Evolutionary conservation across 2,113 vertebrate genomes (phyloP).

Genomic region (Oostethus manadensis): DNA sequence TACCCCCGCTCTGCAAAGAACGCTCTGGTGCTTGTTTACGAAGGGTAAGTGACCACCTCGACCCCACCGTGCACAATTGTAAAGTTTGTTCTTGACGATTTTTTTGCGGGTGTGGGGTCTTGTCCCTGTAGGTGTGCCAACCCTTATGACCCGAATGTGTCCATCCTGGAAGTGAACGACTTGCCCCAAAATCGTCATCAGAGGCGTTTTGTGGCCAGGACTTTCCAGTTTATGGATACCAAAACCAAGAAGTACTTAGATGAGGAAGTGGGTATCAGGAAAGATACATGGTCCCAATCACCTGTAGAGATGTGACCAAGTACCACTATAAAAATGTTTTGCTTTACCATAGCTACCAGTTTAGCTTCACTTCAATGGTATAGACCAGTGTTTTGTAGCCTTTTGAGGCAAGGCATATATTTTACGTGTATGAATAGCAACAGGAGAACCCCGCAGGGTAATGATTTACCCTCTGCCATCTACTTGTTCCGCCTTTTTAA

Average conservation of each 20-base stretch:
- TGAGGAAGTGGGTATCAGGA: slow-evolving; percentile 64
- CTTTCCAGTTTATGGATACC: slow-evolving; percentile 70
- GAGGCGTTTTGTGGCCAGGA: slow-evolving; percentile 53
- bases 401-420: too few species aligned
- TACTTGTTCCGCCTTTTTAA: background rate
- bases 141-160: slow-evolving; percentile 36
- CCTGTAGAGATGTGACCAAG: too few species aligned
- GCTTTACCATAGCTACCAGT: too few species aligned
- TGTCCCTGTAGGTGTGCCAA: slow-evolving; percentile 60
- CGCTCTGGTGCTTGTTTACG: slow-evolving; percentile 62
- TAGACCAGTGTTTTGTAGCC: too few species aligned
- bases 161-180: slow-evolving; percentile 39
- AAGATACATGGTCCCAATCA: background rate
- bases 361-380: too few species aligned
- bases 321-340: too few species aligned
- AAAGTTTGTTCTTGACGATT: background rate
- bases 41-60: slow-evolving; percentile 51
- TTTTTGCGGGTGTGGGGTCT: background rate
- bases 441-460: too few species aligned
- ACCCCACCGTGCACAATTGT: background rate
- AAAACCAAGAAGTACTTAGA: slow-evolving; percentile 54
- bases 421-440: too few species aligned
- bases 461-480: too few species aligned
- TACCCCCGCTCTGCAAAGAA: slow-evolving; percentile 61
- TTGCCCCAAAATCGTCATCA: slow-evolving; percentile 25